A percentile compares a stretch with the other conserved stretches of the same genome.
Evolutionary conservation across 2,888 invertebrate genomes (phyloP).

Genomic region (Cantharis lateralis): DNA sequence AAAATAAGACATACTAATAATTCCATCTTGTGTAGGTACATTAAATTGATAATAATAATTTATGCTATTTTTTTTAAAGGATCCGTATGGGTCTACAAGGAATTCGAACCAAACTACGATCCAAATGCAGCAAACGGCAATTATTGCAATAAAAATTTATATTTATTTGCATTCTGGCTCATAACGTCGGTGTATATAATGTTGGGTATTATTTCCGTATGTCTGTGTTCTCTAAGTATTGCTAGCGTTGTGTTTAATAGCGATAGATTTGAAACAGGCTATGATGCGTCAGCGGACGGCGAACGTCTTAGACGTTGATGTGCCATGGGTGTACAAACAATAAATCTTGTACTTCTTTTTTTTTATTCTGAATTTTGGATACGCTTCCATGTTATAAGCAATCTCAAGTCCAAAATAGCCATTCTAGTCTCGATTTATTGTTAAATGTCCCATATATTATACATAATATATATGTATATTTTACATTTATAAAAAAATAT

Average conservation of each 20-base stretch:
- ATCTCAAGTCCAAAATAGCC: not conserved
- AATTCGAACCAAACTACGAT: conserved; percentile 65
- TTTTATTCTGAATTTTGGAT: not conserved
- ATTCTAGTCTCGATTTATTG: not conserved
- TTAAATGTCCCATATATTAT: not conserved
- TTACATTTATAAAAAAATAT: not conserved
- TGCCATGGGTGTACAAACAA: not conserved
- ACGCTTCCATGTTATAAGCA: not conserved
- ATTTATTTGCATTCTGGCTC: conserved; percentile 72
- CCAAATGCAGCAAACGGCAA: conserved; percentile 50
- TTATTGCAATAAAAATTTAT: conserved; percentile 70
- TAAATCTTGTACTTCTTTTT: not conserved
- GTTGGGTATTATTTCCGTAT: conserved; percentile 59
- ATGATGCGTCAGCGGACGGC: conserved; percentile 1
- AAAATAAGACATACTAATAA: too few species aligned
- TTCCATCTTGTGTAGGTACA: too few species aligned
- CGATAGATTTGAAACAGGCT: conserved; percentile 16
- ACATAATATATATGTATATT: not conserved
- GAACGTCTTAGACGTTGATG: conserved; percentile 10
- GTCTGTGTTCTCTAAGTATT: conserved; percentile 62
- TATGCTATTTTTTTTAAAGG: conserved; percentile 54
- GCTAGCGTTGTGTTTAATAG: conserved; percentile 52
- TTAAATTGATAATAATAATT: too few species aligned
- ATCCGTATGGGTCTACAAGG: conserved; percentile 72
- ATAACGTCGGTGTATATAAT: conserved; percentile 67